Evolutionary conservation across 1,140 invertebrate species (phyloP).

Genomic region (Nebria ingens): DNA sequence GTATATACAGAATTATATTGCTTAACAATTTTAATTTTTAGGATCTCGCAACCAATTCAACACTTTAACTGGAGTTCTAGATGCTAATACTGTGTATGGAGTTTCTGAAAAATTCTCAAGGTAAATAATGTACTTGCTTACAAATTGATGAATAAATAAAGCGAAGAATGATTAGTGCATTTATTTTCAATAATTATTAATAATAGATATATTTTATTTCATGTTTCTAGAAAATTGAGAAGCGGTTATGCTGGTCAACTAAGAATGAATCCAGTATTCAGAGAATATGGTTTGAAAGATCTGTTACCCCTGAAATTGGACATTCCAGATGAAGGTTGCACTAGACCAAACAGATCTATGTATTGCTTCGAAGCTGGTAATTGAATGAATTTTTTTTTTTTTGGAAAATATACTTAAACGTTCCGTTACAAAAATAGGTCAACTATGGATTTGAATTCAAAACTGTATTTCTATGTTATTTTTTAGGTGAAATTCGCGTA

Average conservation of each 20-base stretch:
- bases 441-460: conserved; percentile 10
- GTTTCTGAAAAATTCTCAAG: conserved; percentile 65
- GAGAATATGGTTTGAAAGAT: conserved; percentile 79
- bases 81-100: conserved; percentile 78
- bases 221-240: conserved; percentile 52
- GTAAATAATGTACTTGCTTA: conserved; percentile 31
- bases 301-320: conserved; percentile 80
- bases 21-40: conserved; percentile 26
- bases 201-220: not conserved
- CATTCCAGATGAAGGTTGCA: conserved; percentile 88
- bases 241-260: conserved; percentile 67
- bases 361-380: conserved; percentile 85
- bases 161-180: not conserved
- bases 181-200: too few species aligned
- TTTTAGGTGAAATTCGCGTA: conserved; percentile 79
- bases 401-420: not conserved
- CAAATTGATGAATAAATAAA: not conserved
- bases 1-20: not conserved
- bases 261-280: conserved; percentile 80
- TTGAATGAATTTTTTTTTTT: conserved; percentile 13
- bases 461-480: too few species aligned
- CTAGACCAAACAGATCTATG: conserved; percentile 73
- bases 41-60: conserved; percentile 72
- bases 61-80: conserved; percentile 68
- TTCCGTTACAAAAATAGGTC: not conserved